Conservation (phyloP, 2,797 vertebrate genomes). For the Siniperca scherzeri region DNA sequence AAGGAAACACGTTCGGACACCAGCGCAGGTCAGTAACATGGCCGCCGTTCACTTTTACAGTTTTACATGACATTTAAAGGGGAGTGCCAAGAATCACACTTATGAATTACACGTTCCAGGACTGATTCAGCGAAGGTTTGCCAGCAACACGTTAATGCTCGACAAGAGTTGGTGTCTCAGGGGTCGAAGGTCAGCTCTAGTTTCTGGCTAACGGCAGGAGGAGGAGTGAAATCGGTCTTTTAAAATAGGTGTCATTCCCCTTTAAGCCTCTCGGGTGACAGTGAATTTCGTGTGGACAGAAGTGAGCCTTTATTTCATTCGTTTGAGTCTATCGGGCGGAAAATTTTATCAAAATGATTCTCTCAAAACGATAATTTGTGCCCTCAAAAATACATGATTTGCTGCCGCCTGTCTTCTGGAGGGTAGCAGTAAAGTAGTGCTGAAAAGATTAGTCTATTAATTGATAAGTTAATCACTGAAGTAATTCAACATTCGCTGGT, state of each 20-base stretch:
- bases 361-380: background rate
- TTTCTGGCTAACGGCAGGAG: background rate
- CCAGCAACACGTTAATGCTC: constrained; percentile 7
- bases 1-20: constrained; percentile 7
- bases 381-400: background rate
- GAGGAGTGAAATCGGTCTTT: too few relatives aligned
- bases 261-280: background rate
- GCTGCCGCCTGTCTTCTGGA: background rate
- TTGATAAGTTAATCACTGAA: background rate
- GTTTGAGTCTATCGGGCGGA: background rate
- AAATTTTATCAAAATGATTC: background rate
- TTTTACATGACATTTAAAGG: background rate
- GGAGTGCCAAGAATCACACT: background rate
- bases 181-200: constrained; percentile 17
- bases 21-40: background rate
- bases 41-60: background rate
- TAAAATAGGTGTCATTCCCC: background rate
- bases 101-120: background rate
- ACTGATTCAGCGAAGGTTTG: background rate
- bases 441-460: background rate
- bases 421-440: background rate
- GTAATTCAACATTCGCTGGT: background rate
- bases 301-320: background rate
- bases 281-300: background rate
- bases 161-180: background rate